Conservation (phyloP, 1,140 invertebrate genomes). For the Nixonia krombeini region DNA sequence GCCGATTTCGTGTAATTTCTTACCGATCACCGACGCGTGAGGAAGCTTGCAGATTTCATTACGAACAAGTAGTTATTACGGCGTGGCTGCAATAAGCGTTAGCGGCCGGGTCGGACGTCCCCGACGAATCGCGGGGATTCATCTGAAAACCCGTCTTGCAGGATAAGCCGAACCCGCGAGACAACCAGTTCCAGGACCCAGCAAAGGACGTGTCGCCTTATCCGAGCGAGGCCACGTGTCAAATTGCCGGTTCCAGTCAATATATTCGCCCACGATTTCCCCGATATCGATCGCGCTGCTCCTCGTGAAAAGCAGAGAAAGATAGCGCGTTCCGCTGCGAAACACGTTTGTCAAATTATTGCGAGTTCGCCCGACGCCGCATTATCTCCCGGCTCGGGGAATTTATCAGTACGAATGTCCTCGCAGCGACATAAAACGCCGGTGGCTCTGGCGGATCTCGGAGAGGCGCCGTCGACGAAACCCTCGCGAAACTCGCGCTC, state of each 20-base stretch:
- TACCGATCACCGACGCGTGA: too few relatives aligned
- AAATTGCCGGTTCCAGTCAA: slow-evolving; percentile 2
- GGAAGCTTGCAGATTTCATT: too few relatives aligned
- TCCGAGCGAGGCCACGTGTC: slow-evolving; percentile 4
- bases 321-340: slow-evolving; percentile 1
- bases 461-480: too few relatives aligned
- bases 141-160: slow-evolving; percentile 1
- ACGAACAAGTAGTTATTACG: too few relatives aligned
- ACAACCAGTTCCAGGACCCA: neutral
- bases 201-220: slow-evolving; percentile 2
- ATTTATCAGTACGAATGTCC: too few relatives aligned
- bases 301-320: slow-evolving; percentile 5
- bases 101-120: too few relatives aligned
- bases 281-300: slow-evolving; percentile 4
- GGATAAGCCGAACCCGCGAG: slow-evolving; percentile 6
- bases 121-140: slow-evolving; percentile 2
- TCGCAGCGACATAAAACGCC: too few relatives aligned
- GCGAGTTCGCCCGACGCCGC: neutral
- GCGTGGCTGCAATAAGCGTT: too few relatives aligned
- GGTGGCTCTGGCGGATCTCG: too few relatives aligned
- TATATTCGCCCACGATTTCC: slow-evolving; percentile 16
- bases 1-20: too few relatives aligned
- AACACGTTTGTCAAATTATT: slow-evolving; percentile 12
- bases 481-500: too few relatives aligned
- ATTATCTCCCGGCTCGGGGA: neutral